A percentile compares a stretch with the other conserved stretches of the same genome.
phyloP scores from a whole-genome alignment of 2,797 vertebrate species.

The Pogoniulus pusillus region DNA sequence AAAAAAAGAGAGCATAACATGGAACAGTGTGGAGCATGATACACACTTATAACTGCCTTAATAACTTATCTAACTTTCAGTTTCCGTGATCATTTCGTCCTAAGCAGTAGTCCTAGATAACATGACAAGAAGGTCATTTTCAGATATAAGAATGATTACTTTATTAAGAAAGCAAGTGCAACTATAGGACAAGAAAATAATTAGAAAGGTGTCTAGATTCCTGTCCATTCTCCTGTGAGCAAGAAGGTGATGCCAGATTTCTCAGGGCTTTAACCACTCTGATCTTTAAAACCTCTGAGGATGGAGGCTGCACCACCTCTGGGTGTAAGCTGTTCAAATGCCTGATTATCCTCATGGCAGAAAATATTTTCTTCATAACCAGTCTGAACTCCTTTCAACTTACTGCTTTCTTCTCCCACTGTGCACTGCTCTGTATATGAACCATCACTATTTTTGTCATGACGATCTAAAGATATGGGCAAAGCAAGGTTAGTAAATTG shows the following conservation, averaged over 20 bases:
- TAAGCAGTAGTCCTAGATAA: background rate
- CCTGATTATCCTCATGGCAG: background rate
- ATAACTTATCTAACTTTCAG: background rate
- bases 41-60: background rate
- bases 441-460: background rate
- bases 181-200: background rate
- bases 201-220: background rate
- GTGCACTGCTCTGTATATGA: background rate
- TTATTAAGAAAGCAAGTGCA: background rate
- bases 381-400: background rate
- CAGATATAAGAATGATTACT: background rate
- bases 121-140: background rate
- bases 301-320: background rate
- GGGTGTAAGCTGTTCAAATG: background rate
- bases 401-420: background rate
- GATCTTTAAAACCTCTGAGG: background rate
- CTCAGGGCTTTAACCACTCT: background rate
- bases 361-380: background rate
- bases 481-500: background rate
- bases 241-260: background rate
- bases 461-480: background rate
- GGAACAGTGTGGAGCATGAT: background rate
- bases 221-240: background rate
- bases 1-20: background rate
- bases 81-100: background rate